Base-by-base conservation (phyloP, 2,888 invertebrate species). In the Anoncus sp. region DNA sequence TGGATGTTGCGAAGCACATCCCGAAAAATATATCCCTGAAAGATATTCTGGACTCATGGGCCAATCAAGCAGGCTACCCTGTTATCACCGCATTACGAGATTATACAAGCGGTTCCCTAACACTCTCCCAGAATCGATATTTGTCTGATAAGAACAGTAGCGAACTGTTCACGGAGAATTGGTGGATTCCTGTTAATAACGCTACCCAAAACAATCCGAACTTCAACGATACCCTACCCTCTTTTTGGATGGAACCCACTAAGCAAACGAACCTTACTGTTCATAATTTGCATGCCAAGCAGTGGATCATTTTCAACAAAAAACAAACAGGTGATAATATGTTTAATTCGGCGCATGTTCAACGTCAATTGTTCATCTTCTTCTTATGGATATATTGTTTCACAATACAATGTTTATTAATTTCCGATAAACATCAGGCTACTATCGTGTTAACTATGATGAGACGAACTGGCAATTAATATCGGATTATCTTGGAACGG, bases 1-100 rank as follows among this genome's bases (percentile, higher is more conserved):
- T 14, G 7, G 18, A 20, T 6, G 47, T 20, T 3, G 43, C 53
- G n/a, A 38, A n/a, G 20, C 88, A 1, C 83, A 92, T 91, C 1
- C 38, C 38, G 38, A 91, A 9, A 1, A 38, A n/a, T n/a, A n/a
- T 38, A 31, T 0, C 18, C 9, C n/a, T 67, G 55, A 22, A 12
- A 1, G 10, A 35, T 0, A 74, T 93, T 74, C 90, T 92, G 77
- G 79, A 92, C 0, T 82, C 94, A 4, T 96, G 95, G 95, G 94
- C 95, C 14, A 92, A 93, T 53, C 93, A 95, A 83, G 90, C 93
- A 9, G 95, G 95, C 0, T 95, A 93, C 84, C 96, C 96, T 0
- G 92, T 95, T 1, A 88, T 96, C 0, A 92, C 88, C 0, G 94
- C 95, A 0, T 87, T 90, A 7, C 92, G 93, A 3, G 88, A 93